Conservation (phyloP, 1,140 invertebrate genomes). For the Drosophila lacertosa region DNA sequence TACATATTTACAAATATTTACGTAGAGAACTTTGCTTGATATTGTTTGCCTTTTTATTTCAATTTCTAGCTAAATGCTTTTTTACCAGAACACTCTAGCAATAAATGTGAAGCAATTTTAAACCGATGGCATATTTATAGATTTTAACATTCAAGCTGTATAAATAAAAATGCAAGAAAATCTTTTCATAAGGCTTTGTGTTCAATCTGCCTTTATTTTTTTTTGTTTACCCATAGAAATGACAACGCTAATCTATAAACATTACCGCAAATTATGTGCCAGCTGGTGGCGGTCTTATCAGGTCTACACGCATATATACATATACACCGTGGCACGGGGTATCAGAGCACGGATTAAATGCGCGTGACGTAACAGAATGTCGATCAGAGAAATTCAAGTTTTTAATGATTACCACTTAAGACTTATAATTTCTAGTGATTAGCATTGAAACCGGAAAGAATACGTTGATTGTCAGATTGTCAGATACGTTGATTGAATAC, state of each 20-base stretch:
- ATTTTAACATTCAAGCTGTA: constrained; percentile 28
- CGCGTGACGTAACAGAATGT: too few relatives aligned
- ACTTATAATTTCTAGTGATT: background rate
- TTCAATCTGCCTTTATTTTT: too few relatives aligned
- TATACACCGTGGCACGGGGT: too few relatives aligned
- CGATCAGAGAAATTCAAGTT: background rate
- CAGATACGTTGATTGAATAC: background rate
- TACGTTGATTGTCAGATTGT: too few relatives aligned
- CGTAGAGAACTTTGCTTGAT: constrained; percentile 53
- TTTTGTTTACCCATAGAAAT: too few relatives aligned
- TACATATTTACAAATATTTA: constrained; percentile 48
- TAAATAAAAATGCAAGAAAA: constrained; percentile 59
- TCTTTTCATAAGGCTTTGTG: constrained; percentile 26
- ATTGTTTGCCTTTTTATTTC: constrained; percentile 43
- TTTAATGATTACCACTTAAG: constrained; percentile 25
- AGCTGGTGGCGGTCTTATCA: too few relatives aligned
- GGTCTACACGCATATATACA: too few relatives aligned
- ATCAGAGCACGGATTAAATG: too few relatives aligned
- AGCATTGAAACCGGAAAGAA: background rate
- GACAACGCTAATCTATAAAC: too few relatives aligned
- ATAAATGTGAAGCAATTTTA: constrained; percentile 52
- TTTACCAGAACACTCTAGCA: constrained; percentile 34
- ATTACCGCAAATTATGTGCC: too few relatives aligned
- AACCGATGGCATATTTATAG: constrained; percentile 22
- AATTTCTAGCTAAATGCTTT: constrained; percentile 71